Evolutionary conservation across 2,113 vertebrate genomes (phyloP).

Genomic region (Cavia aperea): DNA sequence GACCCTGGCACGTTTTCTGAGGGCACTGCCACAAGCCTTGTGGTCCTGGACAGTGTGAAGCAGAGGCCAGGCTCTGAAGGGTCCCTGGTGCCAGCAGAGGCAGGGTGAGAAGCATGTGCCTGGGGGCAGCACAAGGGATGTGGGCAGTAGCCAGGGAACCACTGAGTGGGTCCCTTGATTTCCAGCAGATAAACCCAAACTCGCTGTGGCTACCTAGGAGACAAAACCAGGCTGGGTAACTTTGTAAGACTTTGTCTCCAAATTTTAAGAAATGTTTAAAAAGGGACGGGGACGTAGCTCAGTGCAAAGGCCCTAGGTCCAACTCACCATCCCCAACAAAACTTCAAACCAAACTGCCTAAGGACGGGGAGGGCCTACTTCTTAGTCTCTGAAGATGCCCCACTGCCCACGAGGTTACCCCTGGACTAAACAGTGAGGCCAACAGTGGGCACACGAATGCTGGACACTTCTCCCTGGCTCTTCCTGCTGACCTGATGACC

Average conservation of each 20-base stretch:
- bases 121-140: background rate
- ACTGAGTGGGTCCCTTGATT: background rate
- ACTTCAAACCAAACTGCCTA: background rate
- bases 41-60: background rate
- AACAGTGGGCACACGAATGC: accelerated
- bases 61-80: background rate
- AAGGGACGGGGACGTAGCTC: background rate
- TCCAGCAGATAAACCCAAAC: background rate
- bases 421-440: background rate
- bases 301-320: background rate
- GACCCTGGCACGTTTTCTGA: background rate
- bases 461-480: background rate
- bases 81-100: background rate
- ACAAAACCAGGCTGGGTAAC: background rate
- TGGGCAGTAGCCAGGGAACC: background rate
- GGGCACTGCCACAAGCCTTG: background rate
- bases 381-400: background rate
- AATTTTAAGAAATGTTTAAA: background rate
- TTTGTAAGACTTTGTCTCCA: background rate
- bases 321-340: background rate
- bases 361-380: too few species aligned
- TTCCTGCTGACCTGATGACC: constrained; percentile 87
- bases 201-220: background rate
- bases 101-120: background rate
- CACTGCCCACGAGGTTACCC: background rate